Base-by-base conservation (phyloP, 2,888 invertebrate species). In the Ommatoiulus sabulosus region DNA sequence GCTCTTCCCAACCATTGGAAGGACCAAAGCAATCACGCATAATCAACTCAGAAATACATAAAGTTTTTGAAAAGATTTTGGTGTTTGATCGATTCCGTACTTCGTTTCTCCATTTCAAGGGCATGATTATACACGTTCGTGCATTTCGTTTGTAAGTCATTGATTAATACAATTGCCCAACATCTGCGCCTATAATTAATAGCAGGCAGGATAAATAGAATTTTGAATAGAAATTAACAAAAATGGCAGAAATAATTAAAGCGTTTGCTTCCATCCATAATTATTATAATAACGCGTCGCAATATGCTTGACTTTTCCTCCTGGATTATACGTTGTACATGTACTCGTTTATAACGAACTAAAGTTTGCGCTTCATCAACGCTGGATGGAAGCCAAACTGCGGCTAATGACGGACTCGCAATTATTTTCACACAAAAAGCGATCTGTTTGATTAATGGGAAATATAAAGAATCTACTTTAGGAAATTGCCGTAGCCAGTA, bases 391-490 rank as follows among this genome's bases (percentile, higher is more conserved):
- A 24, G 72, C 72, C 72, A 72, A 72, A 72, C 72, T 72, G 72
- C 10, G 7, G 24, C 72, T 72, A 72, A 24, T 72, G 10, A 10
- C 72, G 10, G 24, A 72, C n/a, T 72, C 5, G 72, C 72, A 72
- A 72, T 72, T 72, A 35, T 24, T 80, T 80, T 80, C 20, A 35
- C 35, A 80, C 35, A 24, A 80, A 35, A 80, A 8, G 80, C 80
- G 80, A 80, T 80, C 20, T 80, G 24, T 8, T 80, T 80, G 8
- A 35, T 80, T 80, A 80, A 80, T 80, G 80, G 20, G 80, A 24
- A 80, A 80, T 35, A 80, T 80, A 80, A 35, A 80, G 80, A 80
- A 35, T 80, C 80, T 35, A 35, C 80, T 80, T 80, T 80, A 35
- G 80, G 80, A 80, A 80, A 80, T 35, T 80, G 5, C 80, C 35